A percentile compares a stretch with the other conserved stretches of the same genome.
Evolutionary conservation across 2,113 vertebrate genomes (phyloP).

Genomic region (Dinomys branickii): DNA sequence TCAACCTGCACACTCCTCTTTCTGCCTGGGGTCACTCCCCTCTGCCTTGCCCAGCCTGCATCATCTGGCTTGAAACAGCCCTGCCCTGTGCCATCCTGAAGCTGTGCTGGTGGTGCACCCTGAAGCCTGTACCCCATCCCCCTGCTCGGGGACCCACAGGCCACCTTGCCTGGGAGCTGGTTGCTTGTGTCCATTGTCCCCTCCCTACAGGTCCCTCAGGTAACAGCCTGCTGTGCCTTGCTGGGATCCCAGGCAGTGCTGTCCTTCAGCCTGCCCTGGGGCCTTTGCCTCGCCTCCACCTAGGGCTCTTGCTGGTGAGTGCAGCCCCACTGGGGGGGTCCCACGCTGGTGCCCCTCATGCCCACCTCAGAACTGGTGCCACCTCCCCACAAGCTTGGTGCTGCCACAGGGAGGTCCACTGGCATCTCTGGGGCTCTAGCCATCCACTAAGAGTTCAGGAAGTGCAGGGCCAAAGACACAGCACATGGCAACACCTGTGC

Average conservation of each 20-base stretch:
- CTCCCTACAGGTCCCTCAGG: too few species aligned
- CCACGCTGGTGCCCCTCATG: neutral
- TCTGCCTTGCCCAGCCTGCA: neutral
- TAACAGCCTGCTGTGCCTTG: too few species aligned
- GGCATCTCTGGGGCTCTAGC: neutral
- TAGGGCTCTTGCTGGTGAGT: neutral
- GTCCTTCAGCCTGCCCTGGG: neutral
- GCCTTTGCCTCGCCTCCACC: neutral
- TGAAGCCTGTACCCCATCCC: too few species aligned
- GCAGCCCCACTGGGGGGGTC: too few species aligned
- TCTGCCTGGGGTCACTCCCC: neutral
- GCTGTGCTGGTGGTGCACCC: neutral
- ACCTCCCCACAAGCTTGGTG: neutral
- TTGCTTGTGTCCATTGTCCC: too few species aligned
- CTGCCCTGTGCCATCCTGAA: neutral
- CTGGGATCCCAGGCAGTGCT: neutral
- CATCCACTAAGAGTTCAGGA: neutral
- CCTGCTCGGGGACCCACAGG: neutral
- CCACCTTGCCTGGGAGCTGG: neutral
- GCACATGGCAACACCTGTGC: neutral
- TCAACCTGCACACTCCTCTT: too few species aligned
- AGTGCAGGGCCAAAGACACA: neutral
- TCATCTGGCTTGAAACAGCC: neutral
- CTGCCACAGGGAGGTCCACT: neutral
- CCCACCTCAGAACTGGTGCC: too few species aligned